Conservation (phyloP, 2,113 vertebrate genomes). For the Rousettus leschenaultii region DNA sequence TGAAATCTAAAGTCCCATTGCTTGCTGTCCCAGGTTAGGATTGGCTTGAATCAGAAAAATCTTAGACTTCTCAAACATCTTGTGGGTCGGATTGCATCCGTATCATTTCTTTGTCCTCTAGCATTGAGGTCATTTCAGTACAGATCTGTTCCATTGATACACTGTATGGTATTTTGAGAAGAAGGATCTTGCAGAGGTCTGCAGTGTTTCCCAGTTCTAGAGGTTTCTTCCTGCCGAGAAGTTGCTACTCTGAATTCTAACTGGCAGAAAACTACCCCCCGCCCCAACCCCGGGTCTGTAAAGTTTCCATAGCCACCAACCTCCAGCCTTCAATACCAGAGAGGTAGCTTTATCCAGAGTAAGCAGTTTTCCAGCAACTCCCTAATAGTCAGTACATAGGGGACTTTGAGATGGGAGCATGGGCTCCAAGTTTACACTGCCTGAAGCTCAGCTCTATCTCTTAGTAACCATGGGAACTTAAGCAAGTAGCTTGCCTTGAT, state of each 20-base stretch:
- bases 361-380: background rate
- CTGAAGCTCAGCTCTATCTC: background rate
- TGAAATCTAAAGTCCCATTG: background rate
- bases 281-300: background rate
- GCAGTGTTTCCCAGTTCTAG: background rate
- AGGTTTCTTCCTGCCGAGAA: background rate
- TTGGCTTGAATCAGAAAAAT: background rate
- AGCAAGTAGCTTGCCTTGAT: background rate
- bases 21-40: background rate
- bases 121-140: background rate
- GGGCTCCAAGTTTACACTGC: background rate
- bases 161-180: background rate
- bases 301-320: background rate
- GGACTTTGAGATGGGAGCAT: background rate
- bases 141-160: background rate
- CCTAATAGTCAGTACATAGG: background rate
- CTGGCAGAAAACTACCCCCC: background rate
- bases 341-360: background rate
- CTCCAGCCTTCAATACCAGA: background rate
- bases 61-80: background rate
- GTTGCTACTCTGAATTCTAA: background rate
- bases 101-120: background rate
- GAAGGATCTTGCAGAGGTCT: background rate
- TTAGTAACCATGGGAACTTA: background rate
- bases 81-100: background rate